Evolutionary conservation across 2,113 vertebrate genomes (phyloP), one percentile per base, ranked within the genome.

Genomic region (Tenebrosternarchus preto): DNA sequence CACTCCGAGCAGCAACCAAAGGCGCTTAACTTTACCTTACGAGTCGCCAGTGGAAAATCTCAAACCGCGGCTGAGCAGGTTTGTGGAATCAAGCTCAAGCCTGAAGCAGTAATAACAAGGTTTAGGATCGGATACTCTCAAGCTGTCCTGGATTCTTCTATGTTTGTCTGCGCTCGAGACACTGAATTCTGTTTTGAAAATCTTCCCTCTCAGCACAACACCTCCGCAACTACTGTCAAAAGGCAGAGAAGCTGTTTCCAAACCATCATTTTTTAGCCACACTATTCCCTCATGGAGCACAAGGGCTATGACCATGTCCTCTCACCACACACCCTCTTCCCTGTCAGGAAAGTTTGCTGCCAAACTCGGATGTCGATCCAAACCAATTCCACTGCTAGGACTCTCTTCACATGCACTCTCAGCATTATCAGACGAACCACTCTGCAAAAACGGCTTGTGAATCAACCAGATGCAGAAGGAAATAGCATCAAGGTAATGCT

Each of bases 291-390:
- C 22, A 29, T 12, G 12, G 29, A 1, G 43, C 11, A 15, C 43
- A 24, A 50, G 15, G 78, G 33, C 50, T 70, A 8, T 0, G 0
- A 5, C 7, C 84, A 88, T 90, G 89, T 76, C 72, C 81, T 66
- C 83, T 92, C 88, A 2, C 24, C 82, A 82, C 80, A 78, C 89
- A 88, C 88, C 61, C 43, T 53, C 61, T 67, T 89, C 83, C 9
- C 50, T 85, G 87, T 88, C 85, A 73, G 39, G 33, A n/a, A 80
- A 64, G 29, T n/a, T 20, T 20, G 39, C 24, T 17, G 43, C 50
- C 61, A 46, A 16, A 33, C 39, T 16, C n/a, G 22, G 19, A 24
- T 5, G 20, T 33, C 17, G n/a, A 19, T 36, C 22, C 50, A 70
- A 50, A 61, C 46, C 5, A 61, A 8, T 72, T 56, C 39, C 60